Evolutionary conservation across 2,888 invertebrate genomes (phyloP).

Genomic region (Synanthedon myopaeformis): DNA sequence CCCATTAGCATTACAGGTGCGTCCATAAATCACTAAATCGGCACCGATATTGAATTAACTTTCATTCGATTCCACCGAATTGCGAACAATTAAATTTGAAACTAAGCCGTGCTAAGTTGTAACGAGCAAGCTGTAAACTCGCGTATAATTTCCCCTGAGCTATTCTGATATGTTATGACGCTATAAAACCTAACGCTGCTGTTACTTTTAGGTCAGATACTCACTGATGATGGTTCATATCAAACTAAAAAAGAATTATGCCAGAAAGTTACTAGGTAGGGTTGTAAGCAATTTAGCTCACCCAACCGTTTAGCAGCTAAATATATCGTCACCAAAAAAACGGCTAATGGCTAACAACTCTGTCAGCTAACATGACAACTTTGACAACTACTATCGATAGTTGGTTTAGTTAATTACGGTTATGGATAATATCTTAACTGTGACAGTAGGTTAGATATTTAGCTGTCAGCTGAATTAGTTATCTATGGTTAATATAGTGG

Average conservation of each 20-base stretch:
- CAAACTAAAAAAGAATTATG: background rate
- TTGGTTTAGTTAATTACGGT: no score
- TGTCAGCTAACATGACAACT: no score
- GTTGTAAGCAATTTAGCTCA: no score
- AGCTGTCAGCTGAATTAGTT: no score
- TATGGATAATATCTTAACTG: no score
- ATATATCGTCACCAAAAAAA: no score
- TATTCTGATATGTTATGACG: conserved; percentile 29
- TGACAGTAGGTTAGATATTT: no score
- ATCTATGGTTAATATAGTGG: no score
- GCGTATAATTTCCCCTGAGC: conserved; percentile 44
- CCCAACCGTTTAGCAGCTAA: no score
- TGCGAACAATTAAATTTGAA: conserved; percentile 8
- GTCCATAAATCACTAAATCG: background rate
- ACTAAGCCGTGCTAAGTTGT: conserved; percentile 11
- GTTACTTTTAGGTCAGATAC: background rate
- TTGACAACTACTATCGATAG: no score
- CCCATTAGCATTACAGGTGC: conserved; percentile 1
- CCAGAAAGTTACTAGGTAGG: no score
- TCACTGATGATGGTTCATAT: background rate
- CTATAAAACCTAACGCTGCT: conserved; percentile 25
- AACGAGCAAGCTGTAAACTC: conserved; percentile 27
- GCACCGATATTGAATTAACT: background rate
- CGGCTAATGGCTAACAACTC: no score
- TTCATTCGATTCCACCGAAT: background rate